Evolutionary conservation across 2,113 vertebrate species (phyloP).

Genomic region (Polyodon spathula): DNA sequence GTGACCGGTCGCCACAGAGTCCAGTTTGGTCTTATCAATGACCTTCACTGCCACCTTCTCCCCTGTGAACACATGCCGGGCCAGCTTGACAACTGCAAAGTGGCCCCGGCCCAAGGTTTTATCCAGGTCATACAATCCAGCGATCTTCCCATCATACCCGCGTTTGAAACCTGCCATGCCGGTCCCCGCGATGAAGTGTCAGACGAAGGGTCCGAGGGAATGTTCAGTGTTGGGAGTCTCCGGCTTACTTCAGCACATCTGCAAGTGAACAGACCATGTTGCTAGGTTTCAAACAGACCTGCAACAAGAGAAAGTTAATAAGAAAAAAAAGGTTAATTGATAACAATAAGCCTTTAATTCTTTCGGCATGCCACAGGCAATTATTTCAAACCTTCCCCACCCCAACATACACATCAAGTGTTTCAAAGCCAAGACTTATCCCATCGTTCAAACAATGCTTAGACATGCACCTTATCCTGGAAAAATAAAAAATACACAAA

Average conservation of each 20-base stretch:
- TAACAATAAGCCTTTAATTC: neutral
- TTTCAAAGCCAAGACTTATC: no score
- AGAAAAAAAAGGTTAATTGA: neutral
- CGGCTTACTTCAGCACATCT: constrained; percentile 62
- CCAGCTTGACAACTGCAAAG: constrained; percentile 94
- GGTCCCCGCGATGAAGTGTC: constrained; percentile 36
- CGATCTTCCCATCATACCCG: constrained; percentile 94
- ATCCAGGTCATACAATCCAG: constrained; percentile 92
- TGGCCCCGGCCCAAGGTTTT: constrained; percentile 94
- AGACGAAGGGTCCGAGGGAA: constrained; percentile 26
- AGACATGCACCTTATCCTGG: no score
- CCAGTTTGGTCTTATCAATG: constrained; percentile 95
- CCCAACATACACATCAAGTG: no score
- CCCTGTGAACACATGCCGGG: constrained; percentile 92
- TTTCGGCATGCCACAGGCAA: no score
- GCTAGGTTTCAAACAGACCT: constrained; percentile 51
- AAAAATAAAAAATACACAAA: no score
- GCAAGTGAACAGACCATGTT: constrained; percentile 60
- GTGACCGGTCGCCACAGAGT: constrained; percentile 86
- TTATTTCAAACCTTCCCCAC: no score
- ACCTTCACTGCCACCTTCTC: constrained; percentile 98
- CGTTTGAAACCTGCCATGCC: constrained; percentile 94
- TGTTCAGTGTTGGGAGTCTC: constrained; percentile 27
- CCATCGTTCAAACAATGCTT: no score
- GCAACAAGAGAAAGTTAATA: constrained; percentile 28